A percentile compares a stretch with the other conserved stretches of the same genome.
These are phyloP conservation scores for Diglossa cyanea DNA, from an alignment of 2,797 vertebrate species.

Conservation along the genomic window DNA sequence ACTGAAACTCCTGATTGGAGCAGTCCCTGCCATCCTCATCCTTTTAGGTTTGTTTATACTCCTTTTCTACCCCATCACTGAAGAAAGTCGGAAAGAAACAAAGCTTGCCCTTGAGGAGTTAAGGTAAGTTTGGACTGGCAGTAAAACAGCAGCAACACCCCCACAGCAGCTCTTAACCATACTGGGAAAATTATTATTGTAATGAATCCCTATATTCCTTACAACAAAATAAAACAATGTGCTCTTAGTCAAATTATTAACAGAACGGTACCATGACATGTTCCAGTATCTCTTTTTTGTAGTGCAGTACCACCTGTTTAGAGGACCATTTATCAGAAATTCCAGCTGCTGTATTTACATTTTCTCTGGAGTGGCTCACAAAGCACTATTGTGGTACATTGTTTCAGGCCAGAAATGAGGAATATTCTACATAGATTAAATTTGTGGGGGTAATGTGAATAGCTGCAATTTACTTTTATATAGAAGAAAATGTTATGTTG, in stretches of 20 bases:
- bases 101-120: slow-evolving; percentile 82
- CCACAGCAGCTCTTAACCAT: not conserved
- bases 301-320: not conserved
- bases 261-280: not conserved
- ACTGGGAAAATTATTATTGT: not conserved
- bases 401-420: not conserved
- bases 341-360: not conserved
- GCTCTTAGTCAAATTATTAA: not conserved
- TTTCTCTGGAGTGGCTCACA: not conserved
- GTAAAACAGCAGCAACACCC: not conserved
- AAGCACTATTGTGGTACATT: not conserved
- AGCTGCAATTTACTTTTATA: not conserved
- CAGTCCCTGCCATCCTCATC: slow-evolving; percentile 88
- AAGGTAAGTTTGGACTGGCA: slow-evolving; percentile 76
- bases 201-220: not conserved
- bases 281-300: not conserved
- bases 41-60: slow-evolving; percentile 87
- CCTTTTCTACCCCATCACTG: slow-evolving; percentile 86
- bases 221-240: not conserved
- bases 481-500: not conserved
- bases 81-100: slow-evolving; percentile 82
- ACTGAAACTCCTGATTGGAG: slow-evolving; percentile 91
- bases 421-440: not conserved
- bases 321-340: not conserved
- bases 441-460: not conserved